Evolutionary conservation across 2,113 vertebrate genomes (phyloP).

Genomic region (Scomber japonicus): DNA sequence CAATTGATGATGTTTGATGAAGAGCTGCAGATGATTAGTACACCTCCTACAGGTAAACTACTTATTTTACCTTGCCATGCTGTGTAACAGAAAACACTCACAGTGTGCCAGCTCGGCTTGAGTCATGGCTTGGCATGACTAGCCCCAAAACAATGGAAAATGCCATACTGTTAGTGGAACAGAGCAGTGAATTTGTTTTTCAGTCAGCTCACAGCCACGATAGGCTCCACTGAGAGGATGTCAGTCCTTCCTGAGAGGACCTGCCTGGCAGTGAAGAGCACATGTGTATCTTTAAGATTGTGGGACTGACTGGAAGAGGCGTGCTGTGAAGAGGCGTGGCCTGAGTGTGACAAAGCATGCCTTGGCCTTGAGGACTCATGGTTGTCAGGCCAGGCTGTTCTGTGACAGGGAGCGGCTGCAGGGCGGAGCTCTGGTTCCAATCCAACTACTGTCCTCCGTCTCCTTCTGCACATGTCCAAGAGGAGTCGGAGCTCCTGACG

Average conservation of each 20-base stretch:
- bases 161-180: no score
- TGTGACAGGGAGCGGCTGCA: slow-evolving; percentile 52
- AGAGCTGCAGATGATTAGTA: no score
- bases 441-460: slow-evolving; percentile 43
- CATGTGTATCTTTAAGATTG: slow-evolving; percentile 74
- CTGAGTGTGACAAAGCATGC: slow-evolving; percentile 18
- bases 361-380: slow-evolving; percentile 34
- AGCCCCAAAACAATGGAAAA: no score
- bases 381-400: slow-evolving; percentile 82
- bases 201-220: slow-evolving; percentile 84
- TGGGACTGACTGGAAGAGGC: slow-evolving; percentile 56
- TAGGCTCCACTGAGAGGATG: slow-evolving; percentile 88
- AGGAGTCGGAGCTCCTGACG: slow-evolving; percentile 89
- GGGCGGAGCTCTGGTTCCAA: slow-evolving; percentile 52
- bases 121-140: no score
- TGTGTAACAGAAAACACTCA: no score
- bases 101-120: no score
- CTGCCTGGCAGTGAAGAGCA: slow-evolving; percentile 80
- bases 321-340: slow-evolving; percentile 53
- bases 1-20: no score
- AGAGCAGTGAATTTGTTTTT: neutral
- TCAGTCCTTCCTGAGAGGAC: slow-evolving; percentile 87
- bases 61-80: no score
- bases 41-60: no score
- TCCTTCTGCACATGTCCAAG: slow-evolving; percentile 84